Base-by-base conservation (phyloP, 2,797 vertebrate genomes). In the Carcharodon carcharias region DNA sequence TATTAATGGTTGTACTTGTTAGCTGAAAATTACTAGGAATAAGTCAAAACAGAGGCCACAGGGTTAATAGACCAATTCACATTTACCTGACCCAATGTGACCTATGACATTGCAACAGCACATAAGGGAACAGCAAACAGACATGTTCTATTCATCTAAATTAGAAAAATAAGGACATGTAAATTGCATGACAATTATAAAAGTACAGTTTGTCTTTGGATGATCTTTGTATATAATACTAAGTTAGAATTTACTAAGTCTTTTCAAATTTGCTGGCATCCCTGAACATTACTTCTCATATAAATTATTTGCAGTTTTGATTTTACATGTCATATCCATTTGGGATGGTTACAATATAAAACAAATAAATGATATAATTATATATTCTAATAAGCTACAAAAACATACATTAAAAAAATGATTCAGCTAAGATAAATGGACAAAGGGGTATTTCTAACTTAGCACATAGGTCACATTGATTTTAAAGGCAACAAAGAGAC, bases 21-120 rank as follows among this genome's bases (percentile, higher is more conserved):
- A 95, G 94, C 94, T 73, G 94, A 71, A 95, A 73, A 77, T 73
- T 73, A 77, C 94, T 95, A n/a, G 69, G 69, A 73, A 77, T 95
- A 95, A 95, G 94, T 95, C 94, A 95, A 73, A 73, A 77, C 67
- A 77, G 69, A 77, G 94, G 94, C 71, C 94, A 95, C 73, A 14
- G 69, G 94, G 94, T 95, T 95, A 95, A 95, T 95, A 73, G 94
- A 95, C 94, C 94, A 95, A 95, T 95, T 95, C 94, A 95, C 94
- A 95, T 71, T 77, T 73, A 77, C 67, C 50, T 95, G 94, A 95
- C 94, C 94, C 71, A 61, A 31, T 58, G 28, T 61, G 58, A 92
- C 89, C 89, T n/a, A 95, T 93, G 94, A 77, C 94, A 95, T 58
- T 95, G 69, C 94, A 95, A 95, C 69, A 95, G 94, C 69, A 95